phyloP scores from a whole-genome alignment of 2,888 invertebrate genomes.

The Stegophylla sp. region DNA sequence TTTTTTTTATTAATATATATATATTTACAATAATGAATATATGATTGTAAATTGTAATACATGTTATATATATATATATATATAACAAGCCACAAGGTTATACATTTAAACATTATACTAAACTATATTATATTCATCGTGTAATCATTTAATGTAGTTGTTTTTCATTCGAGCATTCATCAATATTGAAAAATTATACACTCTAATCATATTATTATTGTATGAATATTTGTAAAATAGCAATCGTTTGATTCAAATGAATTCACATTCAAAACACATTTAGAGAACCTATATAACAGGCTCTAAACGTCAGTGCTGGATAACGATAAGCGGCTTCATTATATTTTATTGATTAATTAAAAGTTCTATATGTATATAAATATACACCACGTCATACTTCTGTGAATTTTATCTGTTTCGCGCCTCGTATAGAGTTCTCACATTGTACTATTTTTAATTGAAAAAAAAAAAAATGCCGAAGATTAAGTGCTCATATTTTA shows the following conservation, averaged over 20 bases:
- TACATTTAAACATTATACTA: too few relatives aligned
- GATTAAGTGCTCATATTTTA: slow-evolving; percentile 1
- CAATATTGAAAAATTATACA: not conserved
- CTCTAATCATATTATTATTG: not conserved
- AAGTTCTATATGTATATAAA: not conserved
- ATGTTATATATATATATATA: too few relatives aligned
- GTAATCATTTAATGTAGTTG: too few relatives aligned
- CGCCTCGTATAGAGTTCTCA: not conserved
- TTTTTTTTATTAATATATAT: not conserved
- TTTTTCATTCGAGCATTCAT: too few relatives aligned
- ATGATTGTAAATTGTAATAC: too few relatives aligned
- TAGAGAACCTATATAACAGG: not conserved
- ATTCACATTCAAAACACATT: not conserved
- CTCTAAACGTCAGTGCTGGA: not conserved
- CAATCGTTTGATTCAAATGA: too few relatives aligned
- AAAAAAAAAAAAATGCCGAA: not conserved
- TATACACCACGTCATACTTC: too few relatives aligned
- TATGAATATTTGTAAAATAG: too few relatives aligned
- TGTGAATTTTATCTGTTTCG: not conserved
- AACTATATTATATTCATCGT: too few relatives aligned
- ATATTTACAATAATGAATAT: too few relatives aligned
- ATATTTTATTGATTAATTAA: not conserved
- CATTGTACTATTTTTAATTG: not conserved
- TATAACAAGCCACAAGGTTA: too few relatives aligned
- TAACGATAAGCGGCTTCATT: slow-evolving; percentile 1